Base-by-base conservation (phyloP, 2,113 vertebrate genomes). In the Pristiophorus japonicus region DNA sequence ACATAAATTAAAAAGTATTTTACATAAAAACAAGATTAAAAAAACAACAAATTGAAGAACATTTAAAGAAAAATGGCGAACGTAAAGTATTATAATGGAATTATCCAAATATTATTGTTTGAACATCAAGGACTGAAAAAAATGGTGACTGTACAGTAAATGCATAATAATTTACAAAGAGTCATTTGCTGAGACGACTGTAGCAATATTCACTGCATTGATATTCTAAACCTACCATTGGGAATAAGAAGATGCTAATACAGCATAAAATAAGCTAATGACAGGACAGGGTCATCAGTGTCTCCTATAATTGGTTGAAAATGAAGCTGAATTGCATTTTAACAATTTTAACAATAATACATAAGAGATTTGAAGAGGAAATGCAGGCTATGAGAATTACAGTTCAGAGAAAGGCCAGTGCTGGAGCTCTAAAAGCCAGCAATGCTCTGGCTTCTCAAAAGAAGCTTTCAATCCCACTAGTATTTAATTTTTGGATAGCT, bases 261-360 rank as follows among this genome's bases (percentile, higher is more conserved):
- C 55, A 62, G 55, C 87, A 91, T 62, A 91, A 91, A 62, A 91
- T 20, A 62, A 34, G 30, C 30, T 91, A 62, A 62, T 62, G 4
- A n/a, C 87, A 59, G 51, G 87, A n/a, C 30, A n/a, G 55, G 51
- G 42, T 85, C 38, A 24, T 45, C 42, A 85, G 81, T 27, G 30
- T 62, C 51, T 59, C 51, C 14, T 62, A 91, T 59, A 59, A 91
- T 62, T 91, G 87, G 87, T 91, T 91, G 87, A n/a, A 90, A 91
- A 91, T 59, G 27, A 91, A 34, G 87, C 87, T 91, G 87, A 91
- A 91, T 91, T 91, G 87, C 87, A 62, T 91, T 91, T 91, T n/a
- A 91, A 59, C 87, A 62, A 27, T 6, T 62, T 59, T 59, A 91
- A 12, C 55, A 91, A 90, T 59, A 90, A 59, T 59, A 12, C 87